Evolutionary conservation across 2,888 invertebrate genomes (phyloP), one percentile per base, ranked within the genome.

Genomic region (Rhyacophila evoluta): DNA sequence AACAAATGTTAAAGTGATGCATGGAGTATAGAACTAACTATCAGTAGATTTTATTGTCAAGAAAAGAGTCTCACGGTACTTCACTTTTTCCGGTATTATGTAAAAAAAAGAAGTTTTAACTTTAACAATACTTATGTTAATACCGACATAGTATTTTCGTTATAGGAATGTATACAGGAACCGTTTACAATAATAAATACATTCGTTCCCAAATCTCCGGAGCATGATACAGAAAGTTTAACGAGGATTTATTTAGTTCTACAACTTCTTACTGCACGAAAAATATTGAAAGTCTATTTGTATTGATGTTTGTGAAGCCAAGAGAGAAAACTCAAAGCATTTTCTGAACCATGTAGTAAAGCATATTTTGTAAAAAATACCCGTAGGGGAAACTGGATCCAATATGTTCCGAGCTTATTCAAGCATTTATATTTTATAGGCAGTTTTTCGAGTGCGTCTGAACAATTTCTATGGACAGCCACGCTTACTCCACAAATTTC

Each of bases 391-490:
- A 55, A 55, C 55, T 55, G 55, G 19, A 55, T 25, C 25, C 55
- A 55, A 55, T 55, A 55, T 55, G 55, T 55, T 55, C 19, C 15
- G 55, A 25, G 55, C 15, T 55, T 25, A 55, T 19, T 55, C 55
- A 19, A 55, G 55, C 55, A 55, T 55, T 55, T 19, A 55, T 55
- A 55, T 55, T 55, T 55, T 55, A 55, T 55, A 25, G 55, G 55
- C 55, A 55, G 19, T 55, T 55, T 19, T 19, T 55, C 15, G 55
- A 55, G 25, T 25, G 25, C 55, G 55, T 25, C 55, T 12, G 55
- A 55, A 55, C 55, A 25, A 55, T 55, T 55, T 19, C 25, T 55
- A 55, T 55, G 55, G 25, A 55, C 55, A 55, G 19, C 55, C 55
- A 25, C 19, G 25, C 55, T 19, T 55, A 1, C 8, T 25, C 55